Evolutionary conservation across 2,113 vertebrate genomes (phyloP).

Genomic region (Cephalopholis sonnerati): DNA sequence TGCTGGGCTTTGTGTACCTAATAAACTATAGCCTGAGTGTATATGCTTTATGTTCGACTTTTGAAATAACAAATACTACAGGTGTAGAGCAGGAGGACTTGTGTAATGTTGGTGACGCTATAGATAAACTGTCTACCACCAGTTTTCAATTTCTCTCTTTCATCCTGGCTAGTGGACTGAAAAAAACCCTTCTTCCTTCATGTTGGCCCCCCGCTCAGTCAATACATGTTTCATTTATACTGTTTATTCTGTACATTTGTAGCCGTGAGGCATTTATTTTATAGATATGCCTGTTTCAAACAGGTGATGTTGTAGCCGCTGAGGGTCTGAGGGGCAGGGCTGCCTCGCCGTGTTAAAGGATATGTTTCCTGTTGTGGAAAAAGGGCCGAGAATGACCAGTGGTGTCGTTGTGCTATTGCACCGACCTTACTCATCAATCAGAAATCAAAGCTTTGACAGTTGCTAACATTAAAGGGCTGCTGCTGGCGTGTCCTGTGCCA

Average conservation of each 20-base stretch:
- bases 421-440: slow-evolving; percentile 78
- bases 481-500: slow-evolving; percentile 67
- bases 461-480: slow-evolving; percentile 74
- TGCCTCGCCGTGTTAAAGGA: slow-evolving; percentile 24
- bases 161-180: background rate
- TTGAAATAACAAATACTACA: slow-evolving; percentile 1
- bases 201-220: background rate
- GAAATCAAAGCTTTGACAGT: slow-evolving; percentile 78
- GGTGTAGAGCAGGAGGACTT: slow-evolving; percentile 2
- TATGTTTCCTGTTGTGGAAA: slow-evolving; percentile 62
- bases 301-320: slow-evolving; percentile 1
- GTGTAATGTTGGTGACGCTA: background rate
- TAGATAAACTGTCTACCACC: background rate
- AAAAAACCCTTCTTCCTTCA: background rate
- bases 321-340: slow-evolving; percentile 3
- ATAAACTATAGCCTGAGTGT: background rate
- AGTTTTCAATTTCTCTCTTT: slow-evolving; percentile 2
- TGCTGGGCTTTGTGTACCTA: background rate
- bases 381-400: slow-evolving; percentile 54
- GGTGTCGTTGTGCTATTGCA: slow-evolving; percentile 67
- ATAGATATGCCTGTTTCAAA: slow-evolving; percentile 1
- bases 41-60: background rate
- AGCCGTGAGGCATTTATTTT: slow-evolving; percentile 9
- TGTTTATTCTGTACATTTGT: slow-evolving; percentile 24
- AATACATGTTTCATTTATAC: background rate